Conservation (phyloP, 2,113 vertebrate genomes). For the Sinocyclocheilus anophthalmus region DNA sequence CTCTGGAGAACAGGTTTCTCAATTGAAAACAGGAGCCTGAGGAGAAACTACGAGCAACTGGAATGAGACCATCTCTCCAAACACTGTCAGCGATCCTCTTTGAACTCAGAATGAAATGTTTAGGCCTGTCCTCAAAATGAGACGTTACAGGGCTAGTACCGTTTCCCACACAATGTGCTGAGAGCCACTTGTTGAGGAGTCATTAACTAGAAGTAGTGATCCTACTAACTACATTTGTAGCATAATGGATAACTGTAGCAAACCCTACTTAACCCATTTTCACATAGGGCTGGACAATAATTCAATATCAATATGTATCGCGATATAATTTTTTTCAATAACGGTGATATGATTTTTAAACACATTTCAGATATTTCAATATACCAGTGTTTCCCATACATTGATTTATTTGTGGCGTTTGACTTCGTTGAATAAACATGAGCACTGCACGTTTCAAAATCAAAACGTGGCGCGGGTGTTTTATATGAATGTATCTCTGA, state of each 20-base stretch:
- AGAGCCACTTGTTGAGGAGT: neutral
- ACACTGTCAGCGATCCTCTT: slow-evolving; percentile 21
- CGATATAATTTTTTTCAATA: too few relatives aligned
- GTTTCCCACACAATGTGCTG: slow-evolving; percentile 20
- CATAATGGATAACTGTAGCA: neutral
- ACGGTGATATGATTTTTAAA: too few relatives aligned
- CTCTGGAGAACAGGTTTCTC: slow-evolving; percentile 15
- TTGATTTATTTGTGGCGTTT: too few relatives aligned
- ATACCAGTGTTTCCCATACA: too few relatives aligned
- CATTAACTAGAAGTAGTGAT: slow-evolving; percentile 4
- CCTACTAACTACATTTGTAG: neutral
- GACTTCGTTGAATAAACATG: too few relatives aligned
- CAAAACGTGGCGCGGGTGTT: too few relatives aligned
- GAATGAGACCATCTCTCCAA: slow-evolving; percentile 4
- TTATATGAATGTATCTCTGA: too few relatives aligned
- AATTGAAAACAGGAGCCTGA: neutral
- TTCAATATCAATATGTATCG: too few relatives aligned
- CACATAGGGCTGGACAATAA: neutral
- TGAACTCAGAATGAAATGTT: slow-evolving; percentile 35
- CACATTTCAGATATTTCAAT: too few relatives aligned
- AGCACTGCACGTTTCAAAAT: too few relatives aligned
- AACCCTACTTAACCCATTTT: neutral
- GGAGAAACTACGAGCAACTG: neutral
- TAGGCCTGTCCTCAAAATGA: slow-evolving; percentile 8
- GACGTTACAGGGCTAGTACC: neutral